phyloP scores from a whole-genome alignment of 1,140 invertebrate species.

The Belonocnema kinseyi region DNA sequence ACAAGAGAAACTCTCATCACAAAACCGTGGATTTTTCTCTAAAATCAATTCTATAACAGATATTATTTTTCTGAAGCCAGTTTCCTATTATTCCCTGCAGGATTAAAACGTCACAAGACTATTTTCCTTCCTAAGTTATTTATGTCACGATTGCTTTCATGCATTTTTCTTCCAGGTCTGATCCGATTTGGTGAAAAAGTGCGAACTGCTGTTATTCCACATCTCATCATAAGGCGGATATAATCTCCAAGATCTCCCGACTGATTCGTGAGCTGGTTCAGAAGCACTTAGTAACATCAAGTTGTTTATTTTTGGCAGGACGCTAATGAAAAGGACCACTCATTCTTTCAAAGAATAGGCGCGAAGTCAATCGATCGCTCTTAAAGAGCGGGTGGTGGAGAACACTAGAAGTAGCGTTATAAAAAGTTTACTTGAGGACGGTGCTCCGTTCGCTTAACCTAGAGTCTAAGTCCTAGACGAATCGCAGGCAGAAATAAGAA shows the following conservation, averaged over 20 bases:
- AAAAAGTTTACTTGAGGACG: not conserved
- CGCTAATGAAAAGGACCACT: not conserved
- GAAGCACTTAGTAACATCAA: conserved; percentile 16
- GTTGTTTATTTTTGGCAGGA: not conserved
- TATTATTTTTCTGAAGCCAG: not conserved
- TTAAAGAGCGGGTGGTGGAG: not conserved
- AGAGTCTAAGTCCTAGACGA: not conserved
- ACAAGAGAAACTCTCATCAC: too few relatives aligned
- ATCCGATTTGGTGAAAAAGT: conserved; percentile 6
- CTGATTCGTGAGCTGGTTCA: conserved; percentile 22
- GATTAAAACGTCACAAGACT: not conserved
- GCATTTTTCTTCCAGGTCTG: conserved; percentile 6
- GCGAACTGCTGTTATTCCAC: conserved; percentile 6
- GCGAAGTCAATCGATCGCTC: conserved; percentile 4
- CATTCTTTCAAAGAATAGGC: not conserved
- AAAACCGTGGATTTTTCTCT: too few relatives aligned
- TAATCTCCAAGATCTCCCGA: not conserved
- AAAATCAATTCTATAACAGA: not conserved
- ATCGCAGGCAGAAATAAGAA: conserved; percentile 23
- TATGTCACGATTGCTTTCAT: not conserved
- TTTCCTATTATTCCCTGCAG: not conserved
- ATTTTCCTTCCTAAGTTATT: not conserved
- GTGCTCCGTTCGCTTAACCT: not conserved
- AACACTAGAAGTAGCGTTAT: not conserved
- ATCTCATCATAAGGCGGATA: not conserved